Conservation (phyloP, 92 coral and sea anemone genomes). For the Phenganax stokvisi region DNA sequence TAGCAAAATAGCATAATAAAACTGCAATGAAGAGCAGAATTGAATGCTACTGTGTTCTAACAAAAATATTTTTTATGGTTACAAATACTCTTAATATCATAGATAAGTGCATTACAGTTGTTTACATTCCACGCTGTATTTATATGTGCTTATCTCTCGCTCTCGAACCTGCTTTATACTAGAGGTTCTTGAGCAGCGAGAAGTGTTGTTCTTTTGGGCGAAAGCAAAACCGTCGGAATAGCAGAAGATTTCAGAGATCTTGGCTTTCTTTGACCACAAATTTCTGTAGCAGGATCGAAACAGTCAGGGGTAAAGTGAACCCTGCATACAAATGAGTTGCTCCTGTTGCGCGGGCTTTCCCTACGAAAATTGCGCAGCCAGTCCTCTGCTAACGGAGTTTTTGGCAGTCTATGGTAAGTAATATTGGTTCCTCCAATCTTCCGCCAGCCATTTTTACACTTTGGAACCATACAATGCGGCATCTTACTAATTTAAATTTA, state of each 20-base stretch:
- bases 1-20: too few species aligned
- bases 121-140: too few species aligned
- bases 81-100: too few species aligned
- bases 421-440: not conserved
- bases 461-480: constrained; percentile 34
- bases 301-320: constrained; percentile 19
- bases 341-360: constrained; percentile 17
- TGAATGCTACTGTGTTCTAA: too few species aligned
- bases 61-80: too few species aligned
- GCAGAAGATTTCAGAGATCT: constrained; percentile 4
- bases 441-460: constrained; percentile 19
- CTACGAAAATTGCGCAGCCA: constrained; percentile 18
- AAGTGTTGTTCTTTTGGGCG: constrained; percentile 5
- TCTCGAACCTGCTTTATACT: constrained; percentile 25
- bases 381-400: not conserved
- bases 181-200: not conserved
- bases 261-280: constrained; percentile 18
- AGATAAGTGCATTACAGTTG: too few species aligned
- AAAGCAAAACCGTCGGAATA: constrained; percentile 21
- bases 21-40: too few species aligned
- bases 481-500: not conserved
- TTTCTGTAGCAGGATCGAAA: constrained; percentile 22
- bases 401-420: constrained; percentile 27
- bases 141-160: not conserved
- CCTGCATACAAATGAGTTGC: constrained; percentile 17